Evolutionary conservation across 2,888 invertebrate genomes (phyloP).

Genomic region (Atethmia centrago): DNA sequence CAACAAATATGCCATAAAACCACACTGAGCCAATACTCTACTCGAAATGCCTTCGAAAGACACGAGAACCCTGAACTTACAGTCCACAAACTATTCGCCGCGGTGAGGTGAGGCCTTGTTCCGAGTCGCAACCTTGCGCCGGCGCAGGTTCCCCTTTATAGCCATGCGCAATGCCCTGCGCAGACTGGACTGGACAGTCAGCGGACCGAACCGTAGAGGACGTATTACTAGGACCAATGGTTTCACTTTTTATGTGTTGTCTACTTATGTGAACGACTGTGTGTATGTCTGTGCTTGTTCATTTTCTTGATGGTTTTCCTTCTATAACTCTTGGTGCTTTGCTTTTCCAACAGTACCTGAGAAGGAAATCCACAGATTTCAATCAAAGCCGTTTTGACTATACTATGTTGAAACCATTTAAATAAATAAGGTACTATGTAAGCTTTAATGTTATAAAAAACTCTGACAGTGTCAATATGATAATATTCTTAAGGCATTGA

Average conservation of each 20-base stretch:
- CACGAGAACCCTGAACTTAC: slow-evolving; percentile 35
- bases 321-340: not conserved
- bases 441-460: not conserved
- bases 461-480: not conserved
- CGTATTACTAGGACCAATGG: slow-evolving; percentile 4
- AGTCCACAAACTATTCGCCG: slow-evolving; percentile 6
- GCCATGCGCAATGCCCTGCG: slow-evolving; percentile 36
- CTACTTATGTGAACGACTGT: not conserved
- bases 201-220: slow-evolving; percentile 30
- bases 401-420: not conserved
- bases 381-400: no score
- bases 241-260: slow-evolving; percentile 55
- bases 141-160: slow-evolving; percentile 36
- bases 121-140: slow-evolving; percentile 42
- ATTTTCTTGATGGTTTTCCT: slow-evolving; percentile 26
- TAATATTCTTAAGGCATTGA: not conserved
- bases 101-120: slow-evolving; percentile 28
- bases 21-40: not conserved
- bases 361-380: not conserved
- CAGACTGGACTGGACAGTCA: slow-evolving; percentile 35
- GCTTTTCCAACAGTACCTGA: not conserved
- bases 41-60: not conserved
- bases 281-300: not conserved
- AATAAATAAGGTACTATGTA: not conserved
- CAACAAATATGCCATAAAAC: not conserved